These are phyloP conservation scores for Ametastegia equiseti DNA, from an alignment of 2,888 invertebrate species.

Conservation along the genomic window DNA sequence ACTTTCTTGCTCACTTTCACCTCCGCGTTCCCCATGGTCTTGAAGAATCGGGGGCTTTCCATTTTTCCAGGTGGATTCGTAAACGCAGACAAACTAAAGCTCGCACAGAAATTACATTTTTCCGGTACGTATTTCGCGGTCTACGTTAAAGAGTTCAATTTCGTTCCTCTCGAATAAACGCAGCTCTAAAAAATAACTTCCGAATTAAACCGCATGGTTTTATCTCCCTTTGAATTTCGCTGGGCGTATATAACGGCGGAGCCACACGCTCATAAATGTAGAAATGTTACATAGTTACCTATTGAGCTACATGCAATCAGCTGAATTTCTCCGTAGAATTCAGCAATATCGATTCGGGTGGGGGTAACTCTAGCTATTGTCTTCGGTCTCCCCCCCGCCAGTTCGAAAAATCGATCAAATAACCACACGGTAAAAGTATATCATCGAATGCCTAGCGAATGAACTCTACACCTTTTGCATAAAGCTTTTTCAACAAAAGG, in stretches of 20 bases:
- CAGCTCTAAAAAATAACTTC: constrained; percentile 18
- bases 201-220: not conserved
- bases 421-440: not conserved
- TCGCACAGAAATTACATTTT: constrained; percentile 33
- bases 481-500: not conserved
- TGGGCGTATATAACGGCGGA: no score
- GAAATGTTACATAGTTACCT: not conserved
- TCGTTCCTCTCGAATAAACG: constrained; percentile 26
- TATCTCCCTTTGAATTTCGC: not conserved
- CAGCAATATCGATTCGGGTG: not conserved
- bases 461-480: not conserved
- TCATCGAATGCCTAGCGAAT: not conserved
- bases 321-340: not conserved
- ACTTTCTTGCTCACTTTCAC: constrained; percentile 31
- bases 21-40: constrained; percentile 10
- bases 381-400: not conserved
- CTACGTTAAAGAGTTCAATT: constrained; percentile 40
- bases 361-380: not conserved
- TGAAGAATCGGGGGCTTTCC: constrained; percentile 36
- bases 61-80: constrained; percentile 6
- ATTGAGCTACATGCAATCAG: not conserved
- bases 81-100: constrained; percentile 41
- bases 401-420: not conserved
- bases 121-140: constrained; percentile 34
- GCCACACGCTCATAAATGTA: not conserved